These are phyloP conservation scores for Acanthopagrus latus DNA, from an alignment of 2,797 vertebrate species.

Conservation along the genomic window DNA sequence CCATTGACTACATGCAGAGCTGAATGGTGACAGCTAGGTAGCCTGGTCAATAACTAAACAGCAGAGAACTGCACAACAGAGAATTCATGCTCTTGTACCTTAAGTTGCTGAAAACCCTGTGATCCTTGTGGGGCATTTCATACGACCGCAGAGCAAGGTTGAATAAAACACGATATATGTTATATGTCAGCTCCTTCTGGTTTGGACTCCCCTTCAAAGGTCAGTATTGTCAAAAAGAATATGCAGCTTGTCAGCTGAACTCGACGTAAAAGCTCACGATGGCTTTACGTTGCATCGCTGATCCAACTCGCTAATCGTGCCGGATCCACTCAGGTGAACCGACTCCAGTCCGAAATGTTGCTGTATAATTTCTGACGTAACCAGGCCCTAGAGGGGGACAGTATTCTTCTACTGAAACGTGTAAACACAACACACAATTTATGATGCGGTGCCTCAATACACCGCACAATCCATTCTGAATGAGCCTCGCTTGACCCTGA, in stretches of 20 bases:
- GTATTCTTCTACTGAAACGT: not conserved
- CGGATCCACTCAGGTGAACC: not conserved
- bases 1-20: too few relatives aligned
- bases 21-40: too few relatives aligned
- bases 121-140: not conserved
- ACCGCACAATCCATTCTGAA: not conserved
- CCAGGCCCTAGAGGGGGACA: too few relatives aligned
- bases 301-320: not conserved
- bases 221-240: slow-evolving; percentile 5
- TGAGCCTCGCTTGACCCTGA: not conserved
- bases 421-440: not conserved
- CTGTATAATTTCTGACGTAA: not conserved
- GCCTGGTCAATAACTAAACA: too few relatives aligned
- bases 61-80: not conserved
- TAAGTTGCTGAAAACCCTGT: not conserved
- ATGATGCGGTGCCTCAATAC: not conserved
- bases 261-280: not conserved
- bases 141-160: not conserved
- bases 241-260: slow-evolving; percentile 5
- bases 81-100: not conserved
- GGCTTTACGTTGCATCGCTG: too few relatives aligned
- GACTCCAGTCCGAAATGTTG: not conserved
- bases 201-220: slow-evolving; percentile 6
- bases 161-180: not conserved
- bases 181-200: too few relatives aligned